Base-by-base conservation (phyloP, 2,113 vertebrate species). In the Mustelus asterias region DNA sequence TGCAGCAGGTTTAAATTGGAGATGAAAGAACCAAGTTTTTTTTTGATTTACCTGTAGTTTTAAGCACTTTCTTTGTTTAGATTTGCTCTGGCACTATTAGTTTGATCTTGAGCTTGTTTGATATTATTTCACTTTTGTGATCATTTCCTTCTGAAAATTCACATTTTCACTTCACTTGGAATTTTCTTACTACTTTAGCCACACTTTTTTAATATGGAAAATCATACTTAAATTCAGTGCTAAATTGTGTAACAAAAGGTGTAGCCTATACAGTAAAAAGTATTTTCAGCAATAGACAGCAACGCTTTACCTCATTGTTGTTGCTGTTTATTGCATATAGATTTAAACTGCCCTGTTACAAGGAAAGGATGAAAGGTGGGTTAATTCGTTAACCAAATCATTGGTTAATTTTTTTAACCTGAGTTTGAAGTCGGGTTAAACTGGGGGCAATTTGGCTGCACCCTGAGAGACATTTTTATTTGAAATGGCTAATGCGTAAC, bases 51-150 rank as follows among this genome's bases (percentile, higher is more conserved):
- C 94, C 69, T 95, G 94, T 48, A 70, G 24, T 95, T 95, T 95
- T 95, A 54, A 95, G 94, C 94, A 95, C 94, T 95, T 95, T 95
- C n/a, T 95, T 95, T 54, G 69, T 95, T 95, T 72, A 54, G 44
- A 90, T 95, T 95, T 72, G 20, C 10, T 37, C 14, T 95, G 69
- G 67, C 44, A 95, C 41, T 95, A 54, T 95, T 72, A 54, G 14
- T 76, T 33, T 76, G 44, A 95, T 70, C 22, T 54, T 76, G 11
- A 14, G 70, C 26, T 44, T 76, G 37, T 95, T 95, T 16, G 67
- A 72, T 70, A 54, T 95, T 29, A 29, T 70, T 3, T 70, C 37
- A 76, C 44, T 48, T 69, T 65, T 63, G 60, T 63, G 60, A 63
- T 63, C 83, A 86, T 44, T 14, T 24, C 37, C 2, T 41, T 41